Evolutionary conservation across 2,113 vertebrate genomes (phyloP), one percentile per base, ranked within the genome.

Genomic region (Corythornis madagascariensis): DNA sequence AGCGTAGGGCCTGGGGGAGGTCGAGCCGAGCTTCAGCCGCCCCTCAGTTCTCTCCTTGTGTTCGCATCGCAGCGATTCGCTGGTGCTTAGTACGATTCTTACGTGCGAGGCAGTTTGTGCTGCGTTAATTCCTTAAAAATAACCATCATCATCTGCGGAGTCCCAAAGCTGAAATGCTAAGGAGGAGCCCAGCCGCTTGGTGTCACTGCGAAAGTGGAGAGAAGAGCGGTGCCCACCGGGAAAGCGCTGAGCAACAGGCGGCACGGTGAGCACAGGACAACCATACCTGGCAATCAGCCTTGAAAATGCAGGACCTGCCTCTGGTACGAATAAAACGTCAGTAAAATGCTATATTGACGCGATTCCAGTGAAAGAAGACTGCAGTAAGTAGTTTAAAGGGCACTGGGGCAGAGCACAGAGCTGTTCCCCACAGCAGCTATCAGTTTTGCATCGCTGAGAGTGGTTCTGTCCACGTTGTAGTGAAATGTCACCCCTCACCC

Each of bases 121-220:
- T 7, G 24, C 50, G 26, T 52, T 52, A 13, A 25, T 52, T 25
- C 15, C 5, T 52, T 4, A 8, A 52, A 52, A 52, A 6, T 43
- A 14, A 56, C 38, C 38, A 38, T 38, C 38, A 10, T 38, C 38
- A 38, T 47, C 11, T 5, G 45, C 17, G 4, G 31, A 65, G 79
- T 31, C 19, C 11, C 40, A 63, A 24, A 6, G 50, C 8, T 11
- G 17, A 63, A 26, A 25, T 5, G 61, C 10, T 15, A 1, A 4
- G 2, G n/a, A 40, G 5, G 50, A 25, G 61, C 26, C 1, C 47
- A 33, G n/a, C 94, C 96, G 7, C 92, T 79, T 65, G 94, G 91
- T 87, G 95, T 91, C 96, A 60, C 89, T 90, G 81, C 81, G 17
- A 63, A 96, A 96, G 59, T 82, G 11, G 47, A 38, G 6, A 3